Conservation (phyloP, 2,113 vertebrate species). For the Xenopus laevis region DNA sequence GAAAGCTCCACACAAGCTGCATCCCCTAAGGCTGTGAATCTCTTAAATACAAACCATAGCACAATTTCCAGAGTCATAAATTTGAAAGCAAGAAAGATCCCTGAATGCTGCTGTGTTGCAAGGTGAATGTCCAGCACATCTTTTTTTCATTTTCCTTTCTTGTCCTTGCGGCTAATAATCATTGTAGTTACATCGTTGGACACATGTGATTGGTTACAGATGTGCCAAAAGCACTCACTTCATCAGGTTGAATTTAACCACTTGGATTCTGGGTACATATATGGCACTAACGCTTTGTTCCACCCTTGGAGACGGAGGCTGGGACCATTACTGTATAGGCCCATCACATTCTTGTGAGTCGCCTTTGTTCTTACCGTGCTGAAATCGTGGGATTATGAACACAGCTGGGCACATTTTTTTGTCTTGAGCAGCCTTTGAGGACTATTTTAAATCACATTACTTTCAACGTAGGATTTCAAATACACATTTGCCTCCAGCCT, state of each 20-base stretch:
- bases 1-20: conserved; percentile 27
- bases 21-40: conserved; percentile 37
- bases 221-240: conserved; percentile 11
- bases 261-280: not conserved
- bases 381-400: too few relatives aligned
- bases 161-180: conserved; percentile 37
- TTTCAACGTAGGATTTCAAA: too few relatives aligned
- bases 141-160: conserved; percentile 37
- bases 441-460: too few relatives aligned
- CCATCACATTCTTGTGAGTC: too few relatives aligned
- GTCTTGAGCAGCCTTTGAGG: too few relatives aligned
- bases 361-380: too few relatives aligned
- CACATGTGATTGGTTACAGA: conserved; percentile 33
- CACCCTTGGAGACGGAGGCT: too few relatives aligned
- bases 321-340: too few relatives aligned
- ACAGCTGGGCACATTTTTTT: too few relatives aligned
- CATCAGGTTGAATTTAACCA: conserved; percentile 21
- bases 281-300: too few relatives aligned
- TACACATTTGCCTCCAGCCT: too few relatives aligned
- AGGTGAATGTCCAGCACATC: conserved; percentile 37
- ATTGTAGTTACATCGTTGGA: conserved; percentile 26
- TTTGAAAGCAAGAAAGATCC: conserved; percentile 29
- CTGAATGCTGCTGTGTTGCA: conserved; percentile 40
- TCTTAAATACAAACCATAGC: conserved; percentile 33
- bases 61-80: conserved; percentile 43